These are phyloP conservation scores for Chelonus insularis DNA, from an alignment of 1,140 invertebrate genomes.

Conservation along the genomic window DNA sequence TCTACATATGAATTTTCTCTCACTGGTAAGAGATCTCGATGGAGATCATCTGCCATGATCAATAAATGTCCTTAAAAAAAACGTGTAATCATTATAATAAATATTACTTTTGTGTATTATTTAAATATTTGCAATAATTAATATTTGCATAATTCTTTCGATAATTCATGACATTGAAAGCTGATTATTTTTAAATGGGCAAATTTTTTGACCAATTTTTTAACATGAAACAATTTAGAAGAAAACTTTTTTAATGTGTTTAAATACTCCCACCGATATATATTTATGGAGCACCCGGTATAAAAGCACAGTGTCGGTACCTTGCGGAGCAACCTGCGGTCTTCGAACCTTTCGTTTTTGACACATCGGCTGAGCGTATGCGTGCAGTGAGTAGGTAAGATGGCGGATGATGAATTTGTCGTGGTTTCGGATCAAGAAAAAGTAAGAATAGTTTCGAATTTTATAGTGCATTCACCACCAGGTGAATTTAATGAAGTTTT, in stretches of 20 bases:
- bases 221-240: too few relatives aligned
- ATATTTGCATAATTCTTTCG: too few relatives aligned
- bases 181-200: too few relatives aligned
- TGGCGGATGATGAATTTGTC: slow-evolving; percentile 70
- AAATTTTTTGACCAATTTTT: too few relatives aligned
- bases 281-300: slow-evolving; percentile 4
- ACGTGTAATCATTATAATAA: too few relatives aligned
- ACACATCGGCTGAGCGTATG: slow-evolving; percentile 48
- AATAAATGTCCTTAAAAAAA: slow-evolving; percentile 15
- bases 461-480: slow-evolving; percentile 96
- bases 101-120: too few relatives aligned
- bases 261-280: neutral
- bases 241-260: too few relatives aligned
- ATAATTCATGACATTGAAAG: too few relatives aligned
- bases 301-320: slow-evolving; percentile 7
- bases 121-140: too few relatives aligned
- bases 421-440: slow-evolving; percentile 85
- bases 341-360: slow-evolving; percentile 42
- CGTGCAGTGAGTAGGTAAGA: slow-evolving; percentile 57
- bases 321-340: slow-evolving; percentile 37
- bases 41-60: slow-evolving; percentile 45
- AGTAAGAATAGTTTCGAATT: slow-evolving; percentile 95
- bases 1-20: slow-evolving; percentile 44
- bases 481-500: slow-evolving; percentile 99
- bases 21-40: slow-evolving; percentile 44